Conservation (phyloP, 1,140 invertebrate species). For the Musca vetustissima region DNA sequence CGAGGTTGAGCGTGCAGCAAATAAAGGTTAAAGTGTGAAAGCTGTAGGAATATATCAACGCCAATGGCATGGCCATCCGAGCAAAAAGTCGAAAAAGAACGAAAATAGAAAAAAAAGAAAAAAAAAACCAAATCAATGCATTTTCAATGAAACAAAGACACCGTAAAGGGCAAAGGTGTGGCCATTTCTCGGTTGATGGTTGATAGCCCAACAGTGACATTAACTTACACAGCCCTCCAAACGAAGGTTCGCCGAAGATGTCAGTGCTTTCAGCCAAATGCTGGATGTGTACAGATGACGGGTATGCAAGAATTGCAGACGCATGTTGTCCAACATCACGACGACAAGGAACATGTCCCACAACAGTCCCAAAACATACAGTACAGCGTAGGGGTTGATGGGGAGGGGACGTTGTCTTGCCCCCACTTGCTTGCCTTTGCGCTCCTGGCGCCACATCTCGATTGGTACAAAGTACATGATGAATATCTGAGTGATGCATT, state of each 20-base stretch:
- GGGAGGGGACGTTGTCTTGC: neutral
- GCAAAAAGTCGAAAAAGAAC: neutral
- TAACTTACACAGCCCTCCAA: neutral
- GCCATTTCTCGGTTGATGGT: neutral
- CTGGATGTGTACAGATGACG: neutral
- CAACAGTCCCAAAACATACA: constrained; percentile 17
- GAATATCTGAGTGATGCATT: constrained; percentile 25
- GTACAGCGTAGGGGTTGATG: constrained; percentile 3
- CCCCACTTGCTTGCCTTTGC: neutral
- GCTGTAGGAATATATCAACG: neutral
- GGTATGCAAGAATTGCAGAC: neutral
- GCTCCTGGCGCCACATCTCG: neutral
- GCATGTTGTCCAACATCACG: constrained; percentile 3
- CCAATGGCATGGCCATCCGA: neutral
- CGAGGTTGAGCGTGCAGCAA: constrained; percentile 4
- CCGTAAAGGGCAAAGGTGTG: neutral
- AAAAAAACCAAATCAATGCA: constrained; percentile 6
- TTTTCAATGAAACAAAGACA: constrained; percentile 6
- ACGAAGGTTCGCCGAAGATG: neutral
- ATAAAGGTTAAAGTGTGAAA: constrained; percentile 15
- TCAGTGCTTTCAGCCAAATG: constrained; percentile 4
- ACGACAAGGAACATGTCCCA: constrained; percentile 23
- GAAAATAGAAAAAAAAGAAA: neutral
- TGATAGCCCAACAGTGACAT: neutral
- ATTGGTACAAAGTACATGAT: constrained; percentile 22